Conservation (phyloP, 1,140 invertebrate genomes). For the Odontomachus brunneus region DNA sequence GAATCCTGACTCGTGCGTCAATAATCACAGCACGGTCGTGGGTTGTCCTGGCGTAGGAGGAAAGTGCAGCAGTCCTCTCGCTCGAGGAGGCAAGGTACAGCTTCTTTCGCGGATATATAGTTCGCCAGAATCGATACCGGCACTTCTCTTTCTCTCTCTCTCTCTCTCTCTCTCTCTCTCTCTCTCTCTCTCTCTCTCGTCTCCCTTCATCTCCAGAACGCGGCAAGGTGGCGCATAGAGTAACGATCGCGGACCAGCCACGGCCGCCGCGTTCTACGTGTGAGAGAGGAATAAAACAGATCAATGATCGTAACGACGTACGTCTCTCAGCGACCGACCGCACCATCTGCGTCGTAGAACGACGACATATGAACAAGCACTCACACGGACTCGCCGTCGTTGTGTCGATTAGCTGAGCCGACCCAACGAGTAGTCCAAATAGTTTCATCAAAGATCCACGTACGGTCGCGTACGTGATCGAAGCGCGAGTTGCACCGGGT, state of each 20-base stretch:
- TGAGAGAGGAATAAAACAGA: conserved; percentile 62
- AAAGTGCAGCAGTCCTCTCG: conserved; percentile 52
- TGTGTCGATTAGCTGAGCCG: conserved; percentile 25
- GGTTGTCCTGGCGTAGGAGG: conserved; percentile 39
- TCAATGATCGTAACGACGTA: conserved; percentile 56
- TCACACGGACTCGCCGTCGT: too few relatives aligned
- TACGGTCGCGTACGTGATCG: conserved; percentile 31
- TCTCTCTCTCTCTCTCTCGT: not conserved
- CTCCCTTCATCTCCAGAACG: conserved; percentile 61
- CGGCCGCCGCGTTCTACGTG: conserved; percentile 39
- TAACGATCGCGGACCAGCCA: conserved; percentile 60
- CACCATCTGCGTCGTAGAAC: conserved; percentile 30
- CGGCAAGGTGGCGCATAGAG: conserved; percentile 65
- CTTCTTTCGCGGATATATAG: conserved; percentile 57
- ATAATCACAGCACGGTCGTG: conserved; percentile 33
- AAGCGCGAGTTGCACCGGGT: not conserved
- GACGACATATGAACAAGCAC: not conserved
- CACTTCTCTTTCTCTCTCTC: conserved; percentile 51
- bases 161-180: conserved; percentile 8
- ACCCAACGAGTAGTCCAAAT: conserved; percentile 38
- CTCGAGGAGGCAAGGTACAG: conserved; percentile 46
- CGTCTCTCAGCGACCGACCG: conserved; percentile 20
- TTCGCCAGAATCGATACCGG: conserved; percentile 58
- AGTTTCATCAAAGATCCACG: conserved; percentile 46
- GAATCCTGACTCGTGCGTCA: conserved; percentile 33